Evolutionary conservation across 2,888 invertebrate genomes (phyloP), one percentile per base, ranked within the genome.

Genomic region (Lochmaea capreae): DNA sequence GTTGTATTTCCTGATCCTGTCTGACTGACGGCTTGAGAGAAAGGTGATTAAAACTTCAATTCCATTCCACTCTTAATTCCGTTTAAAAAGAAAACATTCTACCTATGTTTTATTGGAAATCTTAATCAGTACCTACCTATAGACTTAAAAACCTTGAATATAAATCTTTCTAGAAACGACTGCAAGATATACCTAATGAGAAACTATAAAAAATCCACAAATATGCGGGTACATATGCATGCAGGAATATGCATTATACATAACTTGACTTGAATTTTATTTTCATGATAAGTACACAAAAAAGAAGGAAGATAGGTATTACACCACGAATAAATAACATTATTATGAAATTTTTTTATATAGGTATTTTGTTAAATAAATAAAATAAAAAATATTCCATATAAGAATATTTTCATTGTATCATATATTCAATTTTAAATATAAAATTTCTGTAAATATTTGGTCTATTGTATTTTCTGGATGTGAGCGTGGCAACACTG

Each of bases 141-240:
- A 11, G 18, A 54, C 18, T 54, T 18, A 0, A 10, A 54, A 59
- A 26, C 26, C 59, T 59, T 59, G 59, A 59, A 59, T 59, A 33
- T 59, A 33, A 59, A 59, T 33, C 33, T 12, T 26, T 59, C 16
- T 14, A 12, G 26, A 59, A 59, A n/a, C 14, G n/a, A 59, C 59
- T 59, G n/a, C 33, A 33, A 59, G 59, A 59, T 59, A 59, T n/a
- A n/a, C n/a, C n/a, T n/a, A 59, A 33, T 59, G n/a, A 26, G 33
- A 59, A 59, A 59, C 33, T 59, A 33, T 33, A 59, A 59, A 59
- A 52, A 59, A 33, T 59, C 2, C 11, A 59, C 59, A 59, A 59
- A n/a, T 11, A 59, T 59, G 59, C 59, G 59, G 59, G 59, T 59
- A 59, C 33, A 26, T 59, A 59, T 59, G 59, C n/a, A 59, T 59